Percentiles rank a stretch among this genome's conserved stretches.
These are phyloP conservation scores for Phylloscopus trochiloides DNA, from an alignment of 2,113 vertebrate genomes.

Conservation along the genomic window DNA sequence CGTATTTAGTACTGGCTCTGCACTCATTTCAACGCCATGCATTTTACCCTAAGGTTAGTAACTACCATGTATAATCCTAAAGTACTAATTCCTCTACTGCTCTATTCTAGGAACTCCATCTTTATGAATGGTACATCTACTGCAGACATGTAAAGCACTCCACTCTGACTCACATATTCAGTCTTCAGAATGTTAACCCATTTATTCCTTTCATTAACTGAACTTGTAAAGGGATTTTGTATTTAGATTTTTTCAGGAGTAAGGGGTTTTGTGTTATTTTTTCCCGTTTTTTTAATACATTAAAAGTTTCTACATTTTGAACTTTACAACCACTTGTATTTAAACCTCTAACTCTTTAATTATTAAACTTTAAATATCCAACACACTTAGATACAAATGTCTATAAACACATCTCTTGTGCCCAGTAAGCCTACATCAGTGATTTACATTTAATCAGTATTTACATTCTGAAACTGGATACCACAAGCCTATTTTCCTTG, in stretches of 20 bases:
- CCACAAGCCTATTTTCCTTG: background rate
- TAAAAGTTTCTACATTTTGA: background rate
- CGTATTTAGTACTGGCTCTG: background rate
- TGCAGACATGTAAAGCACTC: background rate
- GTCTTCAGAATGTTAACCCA: background rate
- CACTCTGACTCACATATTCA: background rate
- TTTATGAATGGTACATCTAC: background rate
- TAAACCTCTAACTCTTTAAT: background rate
- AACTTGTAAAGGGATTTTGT: background rate
- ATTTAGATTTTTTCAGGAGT: background rate
- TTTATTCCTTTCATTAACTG: background rate
- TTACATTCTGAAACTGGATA: background rate
- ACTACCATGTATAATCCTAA: background rate
- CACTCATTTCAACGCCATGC: background rate
- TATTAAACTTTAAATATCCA: background rate
- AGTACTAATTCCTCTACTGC: background rate
- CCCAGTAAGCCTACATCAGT: background rate
- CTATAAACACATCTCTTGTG: background rate
- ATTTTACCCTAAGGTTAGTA: background rate
- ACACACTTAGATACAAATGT: background rate
- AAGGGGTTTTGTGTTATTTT: background rate
- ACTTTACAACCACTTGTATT: background rate
- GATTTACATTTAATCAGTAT: background rate
- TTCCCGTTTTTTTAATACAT: background rate
- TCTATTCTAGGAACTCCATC: background rate